Percentiles rank a stretch among this genome's conserved stretches.
Conservation (phyloP, 2,113 vertebrate species). For the Macquaria ambigua region DNA sequence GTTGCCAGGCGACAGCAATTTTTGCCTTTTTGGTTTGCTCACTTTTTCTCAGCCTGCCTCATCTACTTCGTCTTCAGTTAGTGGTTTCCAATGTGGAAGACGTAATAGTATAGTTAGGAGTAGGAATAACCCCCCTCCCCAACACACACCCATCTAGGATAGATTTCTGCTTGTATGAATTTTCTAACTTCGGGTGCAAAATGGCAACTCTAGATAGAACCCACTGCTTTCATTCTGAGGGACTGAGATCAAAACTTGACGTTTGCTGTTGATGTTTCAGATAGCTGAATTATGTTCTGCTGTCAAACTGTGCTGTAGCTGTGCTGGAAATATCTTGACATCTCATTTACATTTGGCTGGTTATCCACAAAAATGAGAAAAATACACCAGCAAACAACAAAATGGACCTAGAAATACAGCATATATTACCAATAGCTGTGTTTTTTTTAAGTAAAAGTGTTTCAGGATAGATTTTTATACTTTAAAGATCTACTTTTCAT, state of each 20-base stretch:
- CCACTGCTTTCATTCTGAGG: constrained; percentile 32
- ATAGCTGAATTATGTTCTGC: constrained; percentile 28
- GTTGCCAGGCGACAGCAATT: constrained; percentile 58
- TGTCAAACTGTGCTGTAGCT: constrained; percentile 32
- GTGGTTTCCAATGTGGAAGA: constrained; percentile 17
- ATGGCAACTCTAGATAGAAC: not conserved
- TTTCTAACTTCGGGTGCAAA: constrained; percentile 19
- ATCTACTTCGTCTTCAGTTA: constrained; percentile 13
- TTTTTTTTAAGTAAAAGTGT: constrained; percentile 1
- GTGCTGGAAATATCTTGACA: constrained; percentile 35
- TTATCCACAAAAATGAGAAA: constrained; percentile 26
- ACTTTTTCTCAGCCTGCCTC: constrained; percentile 33
- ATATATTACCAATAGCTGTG: not conserved
- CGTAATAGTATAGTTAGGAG: constrained; percentile 12
- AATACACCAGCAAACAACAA: constrained; percentile 9
- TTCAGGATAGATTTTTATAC: not conserved
- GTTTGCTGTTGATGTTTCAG: constrained; percentile 35
- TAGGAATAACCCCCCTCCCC: not conserved
- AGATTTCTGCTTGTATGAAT: not conserved
- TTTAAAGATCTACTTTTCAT: constrained; percentile 28
- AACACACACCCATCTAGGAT: not conserved
- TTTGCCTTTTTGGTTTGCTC: constrained; percentile 31
- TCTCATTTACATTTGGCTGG: constrained; percentile 46
- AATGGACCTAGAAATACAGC: not conserved
- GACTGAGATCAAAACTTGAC: constrained; percentile 34